A percentile compares a stretch with the other conserved stretches of the same genome.
phyloP scores from a whole-genome alignment of 2,888 invertebrate genomes.

The Thereva nobilitata region DNA sequence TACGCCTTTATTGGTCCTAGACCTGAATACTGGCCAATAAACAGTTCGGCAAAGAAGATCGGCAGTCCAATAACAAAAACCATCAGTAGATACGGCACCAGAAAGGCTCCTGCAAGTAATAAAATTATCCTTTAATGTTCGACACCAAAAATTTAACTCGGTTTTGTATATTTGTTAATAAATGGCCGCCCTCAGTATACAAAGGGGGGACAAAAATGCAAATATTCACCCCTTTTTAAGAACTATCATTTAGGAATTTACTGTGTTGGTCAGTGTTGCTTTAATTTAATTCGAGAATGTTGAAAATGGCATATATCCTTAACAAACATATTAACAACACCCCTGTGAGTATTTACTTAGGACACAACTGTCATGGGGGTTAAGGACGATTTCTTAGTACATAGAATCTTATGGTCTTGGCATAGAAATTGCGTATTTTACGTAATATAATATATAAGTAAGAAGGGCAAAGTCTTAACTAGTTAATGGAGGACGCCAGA shows the following conservation, averaged over 20 bases:
- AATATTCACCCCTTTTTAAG: constrained; percentile 14
- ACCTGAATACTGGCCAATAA: constrained; percentile 78
- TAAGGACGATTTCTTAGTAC: too few relatives aligned
- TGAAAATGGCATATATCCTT: constrained; percentile 12
- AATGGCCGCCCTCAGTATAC: background rate
- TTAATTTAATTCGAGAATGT: constrained; percentile 28
- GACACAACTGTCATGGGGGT: constrained; percentile 1
- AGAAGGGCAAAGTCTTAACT: too few relatives aligned
- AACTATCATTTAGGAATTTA: constrained; percentile 10
- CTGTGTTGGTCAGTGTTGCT: constrained; percentile 22
- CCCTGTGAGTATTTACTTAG: constrained; percentile 21
- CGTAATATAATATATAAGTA: too few relatives aligned
- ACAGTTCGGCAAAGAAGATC: constrained; percentile 77
- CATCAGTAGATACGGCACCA: constrained; percentile 75
- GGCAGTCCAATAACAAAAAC: constrained; percentile 76
- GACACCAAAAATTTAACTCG: background rate
- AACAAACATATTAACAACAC: constrained; percentile 3
- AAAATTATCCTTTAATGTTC: constrained; percentile 21
- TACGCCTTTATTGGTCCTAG: constrained; percentile 72
- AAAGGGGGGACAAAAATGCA: background rate
- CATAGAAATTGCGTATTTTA: too few relatives aligned
- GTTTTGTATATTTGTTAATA: background rate
- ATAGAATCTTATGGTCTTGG: too few relatives aligned
- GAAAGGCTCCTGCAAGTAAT: constrained; percentile 70
- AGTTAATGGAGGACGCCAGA: too few relatives aligned